Percentiles rank a stretch among this genome's conserved stretches.
Evolutionary conservation across 1,140 invertebrate genomes (phyloP).

Genomic region (Drosophila subpulchrella): DNA sequence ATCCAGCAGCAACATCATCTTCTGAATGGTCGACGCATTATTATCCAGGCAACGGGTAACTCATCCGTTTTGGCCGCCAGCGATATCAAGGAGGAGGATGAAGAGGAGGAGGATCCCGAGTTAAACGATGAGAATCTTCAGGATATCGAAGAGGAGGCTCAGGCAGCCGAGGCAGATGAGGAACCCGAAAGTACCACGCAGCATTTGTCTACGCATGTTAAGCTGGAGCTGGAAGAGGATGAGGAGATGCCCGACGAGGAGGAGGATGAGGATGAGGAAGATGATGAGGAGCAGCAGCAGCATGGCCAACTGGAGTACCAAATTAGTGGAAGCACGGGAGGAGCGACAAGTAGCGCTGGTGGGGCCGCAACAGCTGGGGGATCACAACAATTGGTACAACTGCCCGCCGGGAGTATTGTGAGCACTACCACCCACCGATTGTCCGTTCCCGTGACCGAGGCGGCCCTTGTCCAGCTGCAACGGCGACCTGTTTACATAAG

Average conservation of each 20-base stretch:
- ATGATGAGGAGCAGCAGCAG: constrained; percentile 48
- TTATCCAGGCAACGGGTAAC: constrained; percentile 67
- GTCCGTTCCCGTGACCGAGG: constrained; percentile 74
- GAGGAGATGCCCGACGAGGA: constrained; percentile 64
- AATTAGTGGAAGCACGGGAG: constrained; percentile 14
- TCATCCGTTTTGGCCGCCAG: constrained; percentile 45
- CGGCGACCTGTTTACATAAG: constrained; percentile 80
- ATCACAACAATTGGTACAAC: constrained; percentile 67
- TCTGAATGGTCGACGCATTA: constrained; percentile 76
- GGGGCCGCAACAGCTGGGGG: constrained; percentile 13
- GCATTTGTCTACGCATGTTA: constrained; percentile 57
- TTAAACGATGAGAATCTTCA: constrained; percentile 80
- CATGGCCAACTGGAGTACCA: constrained; percentile 54
- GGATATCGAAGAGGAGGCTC: constrained; percentile 81
- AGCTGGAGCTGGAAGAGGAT: constrained; percentile 71
- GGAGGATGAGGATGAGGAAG: constrained; percentile 59
- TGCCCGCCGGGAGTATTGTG: constrained; percentile 77
- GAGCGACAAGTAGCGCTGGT: constrained; percentile 14
- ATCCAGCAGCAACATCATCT: constrained; percentile 67
- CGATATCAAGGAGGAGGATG: constrained; percentile 70
- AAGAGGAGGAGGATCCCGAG: constrained; percentile 78
- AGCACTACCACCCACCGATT: constrained; percentile 69
- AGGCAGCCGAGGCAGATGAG: constrained; percentile 79
- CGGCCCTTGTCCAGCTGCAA: constrained; percentile 75
- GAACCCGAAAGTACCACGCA: constrained; percentile 62